These are phyloP conservation scores for Cyphomyrus discorhynchus DNA, from an alignment of 2,113 vertebrate genomes.

Conservation along the genomic window DNA sequence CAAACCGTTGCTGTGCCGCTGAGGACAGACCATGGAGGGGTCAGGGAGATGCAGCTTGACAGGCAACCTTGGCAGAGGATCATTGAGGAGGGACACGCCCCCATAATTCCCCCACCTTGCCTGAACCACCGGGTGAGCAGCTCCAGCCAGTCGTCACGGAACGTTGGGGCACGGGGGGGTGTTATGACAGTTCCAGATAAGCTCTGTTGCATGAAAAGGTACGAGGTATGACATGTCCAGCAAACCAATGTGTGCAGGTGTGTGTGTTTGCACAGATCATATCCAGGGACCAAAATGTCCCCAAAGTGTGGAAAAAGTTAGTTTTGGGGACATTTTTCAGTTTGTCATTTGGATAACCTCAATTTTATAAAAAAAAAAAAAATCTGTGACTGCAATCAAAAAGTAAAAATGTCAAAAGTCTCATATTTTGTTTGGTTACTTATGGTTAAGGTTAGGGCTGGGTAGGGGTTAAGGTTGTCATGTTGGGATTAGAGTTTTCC, in stretches of 20 bases:
- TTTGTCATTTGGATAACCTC: too few relatives aligned
- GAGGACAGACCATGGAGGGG: not conserved
- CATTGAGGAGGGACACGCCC: not conserved
- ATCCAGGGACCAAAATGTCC: too few relatives aligned
- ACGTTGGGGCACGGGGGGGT: not conserved
- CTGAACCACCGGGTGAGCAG: not conserved
- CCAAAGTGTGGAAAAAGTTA: too few relatives aligned
- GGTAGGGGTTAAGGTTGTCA: too few relatives aligned
- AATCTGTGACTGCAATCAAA: too few relatives aligned
- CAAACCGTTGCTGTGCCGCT: not conserved
- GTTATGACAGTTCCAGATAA: not conserved
- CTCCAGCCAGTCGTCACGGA: not conserved
- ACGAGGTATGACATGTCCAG: not conserved
- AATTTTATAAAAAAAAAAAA: too few relatives aligned
- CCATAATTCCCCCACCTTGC: not conserved
- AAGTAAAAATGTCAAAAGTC: too few relatives aligned
- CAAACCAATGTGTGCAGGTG: not conserved
- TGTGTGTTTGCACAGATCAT: too few relatives aligned
- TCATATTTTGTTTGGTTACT: too few relatives aligned
- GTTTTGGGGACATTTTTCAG: too few relatives aligned
- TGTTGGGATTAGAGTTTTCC: too few relatives aligned
- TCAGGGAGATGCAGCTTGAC: not conserved
- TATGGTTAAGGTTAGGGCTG: too few relatives aligned
- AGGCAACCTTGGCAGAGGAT: not conserved
- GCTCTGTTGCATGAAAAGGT: not conserved